Evolutionary conservation across 2,113 vertebrate species (phyloP).

Genomic region (Alethe castanea): DNA sequence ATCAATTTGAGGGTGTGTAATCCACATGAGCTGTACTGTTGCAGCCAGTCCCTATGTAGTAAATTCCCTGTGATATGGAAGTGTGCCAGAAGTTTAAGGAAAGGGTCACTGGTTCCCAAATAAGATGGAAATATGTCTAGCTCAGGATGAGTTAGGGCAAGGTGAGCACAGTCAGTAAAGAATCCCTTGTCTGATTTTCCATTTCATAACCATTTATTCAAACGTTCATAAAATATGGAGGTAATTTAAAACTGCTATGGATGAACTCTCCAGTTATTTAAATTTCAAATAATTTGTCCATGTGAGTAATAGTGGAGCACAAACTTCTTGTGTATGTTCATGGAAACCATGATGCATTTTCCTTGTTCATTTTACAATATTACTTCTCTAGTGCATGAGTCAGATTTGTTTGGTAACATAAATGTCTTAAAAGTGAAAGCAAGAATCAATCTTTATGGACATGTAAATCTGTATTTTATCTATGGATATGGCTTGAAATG

Average conservation of each 20-base stretch:
- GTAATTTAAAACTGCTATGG: neutral
- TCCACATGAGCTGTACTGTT: neutral
- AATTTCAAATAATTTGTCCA: neutral
- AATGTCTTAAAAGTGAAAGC: neutral
- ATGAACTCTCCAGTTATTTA: neutral
- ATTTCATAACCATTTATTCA: neutral
- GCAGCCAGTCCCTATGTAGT: neutral
- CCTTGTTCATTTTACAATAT: neutral
- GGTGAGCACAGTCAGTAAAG: neutral
- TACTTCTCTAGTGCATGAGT: neutral
- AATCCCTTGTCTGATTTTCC: neutral
- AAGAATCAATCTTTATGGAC: neutral
- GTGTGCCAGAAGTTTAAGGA: neutral
- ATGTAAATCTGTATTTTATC: conserved; percentile 7
- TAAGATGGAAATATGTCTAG: neutral
- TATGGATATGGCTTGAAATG: neutral
- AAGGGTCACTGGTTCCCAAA: neutral
- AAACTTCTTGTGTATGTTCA: neutral
- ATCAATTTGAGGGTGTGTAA: neutral
- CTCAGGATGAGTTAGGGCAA: neutral
- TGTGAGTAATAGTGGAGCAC: neutral
- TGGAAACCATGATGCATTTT: neutral
- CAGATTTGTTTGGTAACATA: neutral
- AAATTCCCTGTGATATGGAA: neutral
- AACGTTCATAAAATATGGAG: neutral